phyloP scores from a whole-genome alignment of 2,888 invertebrate species.

The Megastigmus dorsalis region DNA sequence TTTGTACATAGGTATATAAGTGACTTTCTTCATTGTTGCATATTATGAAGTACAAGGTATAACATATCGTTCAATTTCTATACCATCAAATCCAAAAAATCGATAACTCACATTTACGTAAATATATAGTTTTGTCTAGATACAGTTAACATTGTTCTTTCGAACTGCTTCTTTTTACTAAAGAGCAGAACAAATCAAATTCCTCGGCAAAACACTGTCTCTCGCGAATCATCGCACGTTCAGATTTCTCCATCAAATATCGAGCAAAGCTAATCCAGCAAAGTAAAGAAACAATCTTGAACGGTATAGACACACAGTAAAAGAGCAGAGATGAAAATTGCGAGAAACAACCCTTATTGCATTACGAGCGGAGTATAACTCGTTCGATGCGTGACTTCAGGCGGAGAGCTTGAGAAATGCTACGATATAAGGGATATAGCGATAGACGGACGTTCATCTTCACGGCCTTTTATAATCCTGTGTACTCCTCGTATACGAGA shows the following conservation, averaged over 20 bases:
- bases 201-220: too few species aligned
- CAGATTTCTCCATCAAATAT: neutral
- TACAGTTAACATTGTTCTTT: too few species aligned
- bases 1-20: too few species aligned
- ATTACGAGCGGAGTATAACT: slow-evolving; percentile 33
- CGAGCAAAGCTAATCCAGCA: neutral
- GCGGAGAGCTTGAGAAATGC: too few species aligned
- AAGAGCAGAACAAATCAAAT: neutral
- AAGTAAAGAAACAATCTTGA: slow-evolving; percentile 8
- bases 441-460: slow-evolving; percentile 36
- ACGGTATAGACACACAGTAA: neutral
- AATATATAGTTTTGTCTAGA: neutral
- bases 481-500: too few species aligned
- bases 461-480: slow-evolving; percentile 20
- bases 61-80: too few species aligned
- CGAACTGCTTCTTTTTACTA: neutral
- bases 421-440: too few species aligned
- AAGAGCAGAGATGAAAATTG: slow-evolving; percentile 23
- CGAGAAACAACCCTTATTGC: slow-evolving; percentile 23
- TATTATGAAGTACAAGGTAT: too few species aligned
- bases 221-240: too few species aligned
- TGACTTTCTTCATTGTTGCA: too few species aligned
- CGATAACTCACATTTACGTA: neutral
- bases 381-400: neutral
- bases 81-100: too few species aligned